These are phyloP conservation scores for Cryptus armator DNA, from an alignment of 2,888 invertebrate genomes.

Conservation along the genomic window DNA sequence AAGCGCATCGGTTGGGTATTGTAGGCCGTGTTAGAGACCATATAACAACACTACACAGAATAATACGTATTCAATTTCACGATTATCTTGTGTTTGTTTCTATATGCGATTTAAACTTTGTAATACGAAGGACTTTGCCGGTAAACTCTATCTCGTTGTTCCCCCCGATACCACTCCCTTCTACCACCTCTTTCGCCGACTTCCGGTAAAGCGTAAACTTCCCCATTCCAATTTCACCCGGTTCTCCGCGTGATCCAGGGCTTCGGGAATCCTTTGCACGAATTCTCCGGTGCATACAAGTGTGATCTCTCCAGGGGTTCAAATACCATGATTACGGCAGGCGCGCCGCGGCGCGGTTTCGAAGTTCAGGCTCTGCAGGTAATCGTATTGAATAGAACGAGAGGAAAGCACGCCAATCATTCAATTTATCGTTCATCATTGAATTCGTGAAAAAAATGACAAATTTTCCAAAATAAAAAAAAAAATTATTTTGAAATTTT, in stretches of 20 bases:
- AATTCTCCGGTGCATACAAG: constrained; percentile 4
- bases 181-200: constrained; percentile 9
- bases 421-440: neutral
- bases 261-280: neutral
- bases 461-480: too few relatives aligned
- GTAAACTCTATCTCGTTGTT: constrained; percentile 4
- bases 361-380: neutral
- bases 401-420: neutral
- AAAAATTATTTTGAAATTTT: too few relatives aligned
- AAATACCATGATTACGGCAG: neutral
- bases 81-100: constrained; percentile 20
- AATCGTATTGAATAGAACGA: neutral
- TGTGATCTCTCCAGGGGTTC: constrained; percentile 6
- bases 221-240: neutral
- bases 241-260: neutral
- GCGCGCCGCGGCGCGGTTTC: neutral
- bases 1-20: constrained; percentile 17
- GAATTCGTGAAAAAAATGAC: neutral
- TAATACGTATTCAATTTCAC: constrained; percentile 1
- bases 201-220: neutral
- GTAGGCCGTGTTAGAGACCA: neutral
- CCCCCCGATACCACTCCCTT: neutral
- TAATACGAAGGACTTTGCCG: neutral
- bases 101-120: constrained; percentile 4
- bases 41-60: neutral